These are phyloP conservation scores for Pseudomyrmex cubaensis DNA, from an alignment of 1,140 invertebrate species.

Conservation along the genomic window DNA sequence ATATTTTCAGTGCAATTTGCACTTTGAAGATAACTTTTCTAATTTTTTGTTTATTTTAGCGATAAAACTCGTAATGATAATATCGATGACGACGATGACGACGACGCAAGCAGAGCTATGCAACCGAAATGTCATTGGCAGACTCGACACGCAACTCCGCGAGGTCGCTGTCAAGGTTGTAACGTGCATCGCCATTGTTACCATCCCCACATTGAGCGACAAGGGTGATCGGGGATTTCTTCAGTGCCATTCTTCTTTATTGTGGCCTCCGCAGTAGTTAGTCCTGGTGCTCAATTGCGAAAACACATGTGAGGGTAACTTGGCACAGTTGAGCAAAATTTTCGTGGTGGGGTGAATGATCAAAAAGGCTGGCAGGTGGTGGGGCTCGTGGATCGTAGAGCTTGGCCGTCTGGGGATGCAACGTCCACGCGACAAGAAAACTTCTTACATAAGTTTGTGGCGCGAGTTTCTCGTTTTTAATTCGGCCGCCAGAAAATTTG, in stretches of 20 bases:
- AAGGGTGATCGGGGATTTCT: conserved; percentile 29
- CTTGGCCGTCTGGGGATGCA: conserved; percentile 65
- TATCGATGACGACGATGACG: not conserved
- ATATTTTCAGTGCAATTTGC: not conserved
- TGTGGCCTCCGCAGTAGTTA: not conserved
- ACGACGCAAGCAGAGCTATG: conserved; percentile 16
- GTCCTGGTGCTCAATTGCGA: not conserved
- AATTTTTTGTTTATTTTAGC: not conserved
- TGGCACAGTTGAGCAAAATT: not conserved
- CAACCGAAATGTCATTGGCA: conserved; percentile 25
- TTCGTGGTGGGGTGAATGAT: conserved; percentile 49
- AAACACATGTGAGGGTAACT: not conserved
- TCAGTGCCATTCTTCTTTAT: conserved; percentile 3
- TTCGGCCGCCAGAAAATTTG: conserved; percentile 56
- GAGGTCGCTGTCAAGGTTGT: conserved; percentile 67
- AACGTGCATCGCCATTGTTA: conserved; percentile 1
- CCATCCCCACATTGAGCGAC: conserved; percentile 12
- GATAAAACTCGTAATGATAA: conserved; percentile 9
- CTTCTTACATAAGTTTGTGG: conserved; percentile 77
- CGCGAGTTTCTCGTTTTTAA: conserved; percentile 74
- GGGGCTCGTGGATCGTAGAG: conserved; percentile 14
- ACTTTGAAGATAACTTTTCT: not conserved
- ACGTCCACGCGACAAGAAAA: conserved; percentile 65
- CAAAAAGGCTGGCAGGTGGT: not conserved
- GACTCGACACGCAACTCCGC: conserved; percentile 61